Evolutionary conservation across 2,113 vertebrate species (phyloP), one percentile per base, ranked within the genome.

Genomic region (Myxocyprinus asiaticus): DNA sequence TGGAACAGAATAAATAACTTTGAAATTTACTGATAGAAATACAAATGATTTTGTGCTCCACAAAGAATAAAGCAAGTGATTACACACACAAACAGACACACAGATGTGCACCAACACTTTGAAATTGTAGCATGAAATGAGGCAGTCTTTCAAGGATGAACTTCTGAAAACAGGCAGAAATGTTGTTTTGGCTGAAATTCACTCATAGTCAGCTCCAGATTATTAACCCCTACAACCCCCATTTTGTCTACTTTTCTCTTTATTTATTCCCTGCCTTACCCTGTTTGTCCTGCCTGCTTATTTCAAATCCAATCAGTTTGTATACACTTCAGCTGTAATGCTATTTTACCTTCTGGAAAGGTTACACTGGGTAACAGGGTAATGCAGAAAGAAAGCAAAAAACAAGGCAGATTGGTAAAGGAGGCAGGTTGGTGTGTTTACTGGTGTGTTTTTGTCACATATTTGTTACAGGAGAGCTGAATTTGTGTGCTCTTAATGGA

Each of bases 241-340:
- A 33, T 4, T 48, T 12, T 69, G 22, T 33, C 3, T 33, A n/a
- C 22, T 33, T 33, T 33, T 33, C 22, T 33, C 42, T 85, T 88
- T 84, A 80, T 90, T 88, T 42, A 33, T 86, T 88, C 86, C 79
- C 76, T 48, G 47, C 76, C 63, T 81, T 82, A 86, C 81, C 84
- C 87, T 33, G 22, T 33, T 80, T 86, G 82, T 79, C 69, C 10
- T 9, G 53, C 71, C 81, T 7, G 50, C 75, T 88, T 80, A 44
- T 85, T 89, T 85, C 82, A 85, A 87, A 88, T 76, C 48, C 87
- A 85, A 88, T 90, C 82, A 79, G 64, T 75, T 78, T 77, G 79
- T 85, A 90, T 89, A 84, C 87, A 87, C 86, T 86, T 87, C 77
- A 50, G 83, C 75, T 62, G 67, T 87, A 80, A 87, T 76, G 62